A percentile compares a stretch with the other conserved stretches of the same genome.
Conservation (phyloP, 2,888 invertebrate species). For the Stenichneumon culpator region DNA sequence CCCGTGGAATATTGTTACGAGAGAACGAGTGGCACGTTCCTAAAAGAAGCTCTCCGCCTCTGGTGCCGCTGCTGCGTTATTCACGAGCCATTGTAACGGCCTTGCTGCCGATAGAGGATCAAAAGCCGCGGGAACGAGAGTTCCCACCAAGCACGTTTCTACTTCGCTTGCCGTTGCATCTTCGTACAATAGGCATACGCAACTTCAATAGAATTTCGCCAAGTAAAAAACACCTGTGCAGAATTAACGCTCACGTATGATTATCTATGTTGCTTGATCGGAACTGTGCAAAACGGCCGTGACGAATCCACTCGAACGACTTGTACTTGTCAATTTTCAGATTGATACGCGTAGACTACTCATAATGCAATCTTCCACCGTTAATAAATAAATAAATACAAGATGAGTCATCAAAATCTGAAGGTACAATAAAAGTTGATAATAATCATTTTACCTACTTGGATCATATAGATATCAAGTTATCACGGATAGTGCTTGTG, state of each 20-base stretch:
- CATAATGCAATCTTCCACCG: not conserved
- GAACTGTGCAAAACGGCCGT: not conserved
- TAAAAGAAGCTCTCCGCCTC: conserved; percentile 11
- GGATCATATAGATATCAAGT: not conserved
- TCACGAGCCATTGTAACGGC: conserved; percentile 49
- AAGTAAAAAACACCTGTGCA: not conserved
- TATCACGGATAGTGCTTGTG: not conserved
- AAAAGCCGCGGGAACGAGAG: conserved; percentile 50
- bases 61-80: conserved; percentile 27
- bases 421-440: not conserved
- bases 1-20: conserved; percentile 33
- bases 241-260: conserved; percentile 1
- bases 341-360: not conserved
- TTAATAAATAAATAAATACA: not conserved
- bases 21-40: conserved; percentile 26
- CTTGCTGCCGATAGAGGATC: conserved; percentile 49
- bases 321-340: not conserved
- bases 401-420: not conserved
- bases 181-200: not conserved
- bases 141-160: conserved; percentile 34
- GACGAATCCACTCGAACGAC: no score
- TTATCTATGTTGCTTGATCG: not conserved
- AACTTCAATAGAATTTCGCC: not conserved
- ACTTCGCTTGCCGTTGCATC: conserved; percentile 12
- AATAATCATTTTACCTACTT: not conserved